Percentiles rank a stretch among this genome's conserved stretches.
phyloP scores from a whole-genome alignment of 2,888 invertebrate species.

The Copidosoma aretas region DNA sequence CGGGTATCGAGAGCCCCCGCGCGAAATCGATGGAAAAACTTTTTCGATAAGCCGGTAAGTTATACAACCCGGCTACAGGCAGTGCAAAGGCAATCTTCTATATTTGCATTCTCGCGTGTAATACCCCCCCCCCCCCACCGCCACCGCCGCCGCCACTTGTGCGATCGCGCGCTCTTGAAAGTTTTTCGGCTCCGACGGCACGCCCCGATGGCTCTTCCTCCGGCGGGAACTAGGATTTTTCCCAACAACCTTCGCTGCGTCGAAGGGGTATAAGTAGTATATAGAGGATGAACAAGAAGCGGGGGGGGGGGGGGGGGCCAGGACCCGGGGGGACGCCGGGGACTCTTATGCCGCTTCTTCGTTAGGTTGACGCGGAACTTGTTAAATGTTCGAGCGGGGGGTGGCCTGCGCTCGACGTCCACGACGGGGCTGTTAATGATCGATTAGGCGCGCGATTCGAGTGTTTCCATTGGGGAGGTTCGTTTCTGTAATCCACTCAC shows the following conservation, averaged over 20 bases:
- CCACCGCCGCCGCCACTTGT: too few relatives aligned
- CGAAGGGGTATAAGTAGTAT: too few relatives aligned
- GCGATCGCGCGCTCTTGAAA: neutral
- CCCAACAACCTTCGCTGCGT: too few relatives aligned
- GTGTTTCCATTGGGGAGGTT: too few relatives aligned
- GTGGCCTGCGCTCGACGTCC: neutral
- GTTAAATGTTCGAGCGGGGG: neutral
- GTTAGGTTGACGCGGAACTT: neutral
- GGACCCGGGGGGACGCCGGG: neutral
- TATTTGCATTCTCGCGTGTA: conserved; percentile 5
- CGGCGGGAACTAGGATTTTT: neutral
- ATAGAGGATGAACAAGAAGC: too few relatives aligned
- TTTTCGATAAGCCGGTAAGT: conserved; percentile 27
- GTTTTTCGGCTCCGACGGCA: conserved; percentile 6
- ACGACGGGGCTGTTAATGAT: too few relatives aligned
- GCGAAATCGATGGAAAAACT: conserved; percentile 24
- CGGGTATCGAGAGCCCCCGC: too few relatives aligned
- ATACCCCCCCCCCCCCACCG: neutral
- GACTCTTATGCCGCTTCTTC: neutral
- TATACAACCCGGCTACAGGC: conserved; percentile 8
- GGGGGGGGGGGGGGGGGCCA: too few relatives aligned
- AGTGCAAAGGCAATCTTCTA: conserved; percentile 4
- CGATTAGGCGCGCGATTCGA: too few relatives aligned
- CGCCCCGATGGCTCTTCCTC: neutral
- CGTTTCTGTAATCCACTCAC: too few relatives aligned